phyloP scores from a whole-genome alignment of 2,797 vertebrate genomes.

The Octomys mimax region DNA sequence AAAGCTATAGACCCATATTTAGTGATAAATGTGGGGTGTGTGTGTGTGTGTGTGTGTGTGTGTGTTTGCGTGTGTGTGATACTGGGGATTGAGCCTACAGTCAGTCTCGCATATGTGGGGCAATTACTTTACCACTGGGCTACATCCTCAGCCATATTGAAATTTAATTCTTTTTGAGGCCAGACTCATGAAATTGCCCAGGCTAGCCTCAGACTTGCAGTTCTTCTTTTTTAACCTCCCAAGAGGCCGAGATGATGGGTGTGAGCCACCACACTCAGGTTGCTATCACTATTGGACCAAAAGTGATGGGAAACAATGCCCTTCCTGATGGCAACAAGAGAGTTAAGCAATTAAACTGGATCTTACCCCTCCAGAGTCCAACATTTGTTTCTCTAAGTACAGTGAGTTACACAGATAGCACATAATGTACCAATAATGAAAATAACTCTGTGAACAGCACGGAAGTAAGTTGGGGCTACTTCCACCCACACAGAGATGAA shows the following conservation, averaged over 20 bases:
- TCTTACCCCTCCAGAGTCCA: constrained; percentile 70
- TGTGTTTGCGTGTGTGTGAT: background rate
- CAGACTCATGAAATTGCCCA: background rate
- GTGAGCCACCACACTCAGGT: background rate
- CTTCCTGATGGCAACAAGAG: background rate
- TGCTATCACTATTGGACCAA: background rate
- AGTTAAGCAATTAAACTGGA: constrained; percentile 57
- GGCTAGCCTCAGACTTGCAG: background rate
- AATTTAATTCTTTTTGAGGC: background rate
- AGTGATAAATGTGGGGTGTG: background rate
- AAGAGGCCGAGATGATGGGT: background rate
- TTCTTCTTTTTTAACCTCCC: background rate
- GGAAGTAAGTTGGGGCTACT: constrained; percentile 80
- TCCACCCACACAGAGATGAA: constrained; percentile 79
- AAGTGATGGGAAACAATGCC: background rate
- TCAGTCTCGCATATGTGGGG: background rate
- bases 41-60: background rate
- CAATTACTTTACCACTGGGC: background rate
- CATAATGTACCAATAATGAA: constrained; percentile 82
- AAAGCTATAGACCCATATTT: background rate
- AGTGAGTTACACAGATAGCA: constrained; percentile 80
- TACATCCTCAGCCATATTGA: background rate
- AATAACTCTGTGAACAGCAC: constrained; percentile 84
- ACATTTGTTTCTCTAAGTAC: constrained; percentile 74
- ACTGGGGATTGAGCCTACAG: background rate